Percentiles rank a stretch among this genome's conserved stretches.
Conservation (phyloP, 2,797 vertebrate genomes). For the Limnodromus scolopaceus region DNA sequence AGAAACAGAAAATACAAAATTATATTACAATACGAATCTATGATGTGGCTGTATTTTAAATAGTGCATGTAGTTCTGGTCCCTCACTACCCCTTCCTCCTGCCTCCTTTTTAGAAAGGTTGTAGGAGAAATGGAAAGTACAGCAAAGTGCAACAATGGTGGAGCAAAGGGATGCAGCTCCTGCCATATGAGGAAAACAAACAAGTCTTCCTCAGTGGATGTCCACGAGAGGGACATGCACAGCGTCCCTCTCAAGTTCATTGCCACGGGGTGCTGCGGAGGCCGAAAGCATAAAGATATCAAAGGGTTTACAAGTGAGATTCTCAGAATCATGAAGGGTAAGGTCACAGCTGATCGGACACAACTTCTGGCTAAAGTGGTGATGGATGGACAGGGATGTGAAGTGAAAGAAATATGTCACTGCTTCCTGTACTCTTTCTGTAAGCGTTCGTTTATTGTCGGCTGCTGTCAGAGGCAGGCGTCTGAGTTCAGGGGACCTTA, state of each 20-base stretch:
- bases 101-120: neutral
- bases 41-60: neutral
- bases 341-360: neutral
- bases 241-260: neutral
- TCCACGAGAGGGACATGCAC: neutral
- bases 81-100: neutral
- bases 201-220: neutral
- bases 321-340: neutral
- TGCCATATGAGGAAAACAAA: neutral
- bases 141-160: accelerated
- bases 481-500: neutral
- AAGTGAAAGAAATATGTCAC: conserved; percentile 48
- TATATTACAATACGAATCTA: neutral
- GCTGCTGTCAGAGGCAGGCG: neutral
- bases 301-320: neutral
- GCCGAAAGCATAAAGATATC: neutral
- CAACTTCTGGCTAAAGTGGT: neutral
- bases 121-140: neutral
- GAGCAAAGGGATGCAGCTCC: neutral
- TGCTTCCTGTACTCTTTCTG: neutral
- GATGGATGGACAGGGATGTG: neutral
- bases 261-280: neutral
- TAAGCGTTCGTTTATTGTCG: neutral
- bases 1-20: neutral
- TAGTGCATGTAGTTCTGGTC: neutral